A percentile compares a stretch with the other conserved stretches of the same genome.
These are phyloP conservation scores for Mellilla xanthometata DNA, from an alignment of 2,888 invertebrate species.

Conservation along the genomic window DNA sequence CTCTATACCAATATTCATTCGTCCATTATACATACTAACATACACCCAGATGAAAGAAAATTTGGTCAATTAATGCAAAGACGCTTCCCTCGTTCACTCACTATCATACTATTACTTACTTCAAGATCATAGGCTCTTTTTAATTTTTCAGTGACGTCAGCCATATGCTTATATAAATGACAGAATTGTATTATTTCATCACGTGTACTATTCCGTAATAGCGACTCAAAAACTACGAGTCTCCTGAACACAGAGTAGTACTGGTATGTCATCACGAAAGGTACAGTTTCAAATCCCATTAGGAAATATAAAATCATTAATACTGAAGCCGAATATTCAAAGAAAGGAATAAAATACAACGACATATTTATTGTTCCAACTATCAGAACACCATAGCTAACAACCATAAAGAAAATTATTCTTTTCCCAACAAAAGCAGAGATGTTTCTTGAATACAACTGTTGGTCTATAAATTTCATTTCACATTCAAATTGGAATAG, in stretches of 20 bases:
- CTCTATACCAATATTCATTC: no score
- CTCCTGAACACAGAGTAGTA: not conserved
- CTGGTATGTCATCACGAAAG: not conserved
- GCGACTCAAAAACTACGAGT: not conserved
- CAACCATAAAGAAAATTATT: not conserved
- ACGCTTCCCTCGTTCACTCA: no score
- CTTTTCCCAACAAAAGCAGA: not conserved
- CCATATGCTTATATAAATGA: slow-evolving; percentile 17
- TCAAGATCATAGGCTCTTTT: not conserved
- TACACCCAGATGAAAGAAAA: no score
- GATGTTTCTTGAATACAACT: not conserved
- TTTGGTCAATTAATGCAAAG: no score
- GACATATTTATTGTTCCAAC: not conserved
- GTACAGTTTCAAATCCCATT: not conserved
- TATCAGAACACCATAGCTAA: not conserved
- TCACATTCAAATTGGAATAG: not conserved
- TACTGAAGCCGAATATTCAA: not conserved
- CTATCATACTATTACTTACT: not conserved
- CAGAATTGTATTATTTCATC: not conserved
- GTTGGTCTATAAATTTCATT: not conserved
- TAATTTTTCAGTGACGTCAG: not conserved
- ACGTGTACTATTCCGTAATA: not conserved
- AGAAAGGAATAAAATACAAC: not conserved
- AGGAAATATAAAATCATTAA: not conserved
- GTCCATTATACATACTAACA: no score